phyloP scores from a whole-genome alignment of 64 coral and sea anemone genomes.

The Platygyra sinensis region DNA sequence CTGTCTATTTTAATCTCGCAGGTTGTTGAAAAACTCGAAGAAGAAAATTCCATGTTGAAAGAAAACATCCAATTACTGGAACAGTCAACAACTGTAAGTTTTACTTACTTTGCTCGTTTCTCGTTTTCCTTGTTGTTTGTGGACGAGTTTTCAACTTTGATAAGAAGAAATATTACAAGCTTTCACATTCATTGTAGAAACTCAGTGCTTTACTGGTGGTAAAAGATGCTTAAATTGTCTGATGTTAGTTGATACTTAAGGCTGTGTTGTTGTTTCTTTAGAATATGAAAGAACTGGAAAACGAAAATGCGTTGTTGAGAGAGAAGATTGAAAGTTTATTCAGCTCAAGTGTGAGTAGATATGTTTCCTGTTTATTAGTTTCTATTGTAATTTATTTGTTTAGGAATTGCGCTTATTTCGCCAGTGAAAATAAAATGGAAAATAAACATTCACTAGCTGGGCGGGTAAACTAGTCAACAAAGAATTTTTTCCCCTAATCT shows the following conservation, averaged over 20 bases:
- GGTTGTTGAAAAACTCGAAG: slow-evolving; percentile 44
- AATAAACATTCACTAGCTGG: no score
- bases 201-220: background rate
- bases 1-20: background rate
- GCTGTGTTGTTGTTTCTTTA: background rate
- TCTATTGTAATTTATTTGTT: background rate
- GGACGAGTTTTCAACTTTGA: background rate
- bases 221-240: background rate
- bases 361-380: background rate
- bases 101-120: background rate
- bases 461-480: no score
- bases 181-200: background rate
- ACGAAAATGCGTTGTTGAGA: slow-evolving; percentile 7
- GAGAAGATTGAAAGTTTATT: slow-evolving; percentile 8
- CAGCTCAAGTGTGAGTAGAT: background rate
- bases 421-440: background rate
- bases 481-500: no score
- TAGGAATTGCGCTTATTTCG: background rate
- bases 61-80: slow-evolving; percentile 29
- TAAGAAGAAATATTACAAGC: background rate
- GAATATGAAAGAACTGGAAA: slow-evolving; percentile 30
- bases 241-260: background rate
- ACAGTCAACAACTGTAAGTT: slow-evolving; percentile 21
- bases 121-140: background rate
- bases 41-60: slow-evolving; percentile 31